phyloP scores from a whole-genome alignment of 2,113 vertebrate genomes.

The Peromyscus maniculatus region DNA sequence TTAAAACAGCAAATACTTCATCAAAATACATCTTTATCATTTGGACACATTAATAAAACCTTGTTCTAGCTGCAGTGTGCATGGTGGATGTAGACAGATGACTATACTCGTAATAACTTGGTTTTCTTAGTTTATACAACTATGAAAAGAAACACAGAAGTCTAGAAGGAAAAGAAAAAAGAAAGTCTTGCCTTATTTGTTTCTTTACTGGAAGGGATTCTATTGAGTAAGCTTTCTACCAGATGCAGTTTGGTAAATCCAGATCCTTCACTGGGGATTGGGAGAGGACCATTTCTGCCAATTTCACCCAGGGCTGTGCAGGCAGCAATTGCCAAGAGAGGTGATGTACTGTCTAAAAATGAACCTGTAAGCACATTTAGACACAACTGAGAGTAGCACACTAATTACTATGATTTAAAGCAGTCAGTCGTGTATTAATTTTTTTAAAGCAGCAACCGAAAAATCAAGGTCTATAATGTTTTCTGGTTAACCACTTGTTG shows the following conservation, averaged over 20 bases:
- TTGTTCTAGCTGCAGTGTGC: background rate
- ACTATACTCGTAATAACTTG: background rate
- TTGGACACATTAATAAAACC: background rate
- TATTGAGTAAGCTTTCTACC: slow-evolving; percentile 94
- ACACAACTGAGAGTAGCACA: slow-evolving; percentile 42
- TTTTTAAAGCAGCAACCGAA: slow-evolving; percentile 33
- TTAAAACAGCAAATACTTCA: background rate
- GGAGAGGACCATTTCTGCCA: slow-evolving; percentile 93
- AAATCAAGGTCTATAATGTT: background rate
- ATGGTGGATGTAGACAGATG: background rate
- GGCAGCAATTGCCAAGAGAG: slow-evolving; percentile 93
- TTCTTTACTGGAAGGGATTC: slow-evolving; percentile 97
- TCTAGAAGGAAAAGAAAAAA: background rate
- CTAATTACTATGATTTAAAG: background rate
- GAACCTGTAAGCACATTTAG: slow-evolving; percentile 87
- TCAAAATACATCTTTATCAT: background rate
- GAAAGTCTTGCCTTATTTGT: slow-evolving; percentile 91
- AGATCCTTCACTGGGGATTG: slow-evolving; percentile 92
- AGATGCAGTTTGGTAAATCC: slow-evolving; percentile 95
- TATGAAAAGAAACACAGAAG: slow-evolving; percentile 3
- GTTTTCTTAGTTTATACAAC: background rate
- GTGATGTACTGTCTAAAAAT: slow-evolving; percentile 93
- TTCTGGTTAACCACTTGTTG: background rate
- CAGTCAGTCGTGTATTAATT: background rate
- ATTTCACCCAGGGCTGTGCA: slow-evolving; percentile 97